Base-by-base conservation (phyloP, 2,888 invertebrate species). In the Drosophila ustulata region DNA sequence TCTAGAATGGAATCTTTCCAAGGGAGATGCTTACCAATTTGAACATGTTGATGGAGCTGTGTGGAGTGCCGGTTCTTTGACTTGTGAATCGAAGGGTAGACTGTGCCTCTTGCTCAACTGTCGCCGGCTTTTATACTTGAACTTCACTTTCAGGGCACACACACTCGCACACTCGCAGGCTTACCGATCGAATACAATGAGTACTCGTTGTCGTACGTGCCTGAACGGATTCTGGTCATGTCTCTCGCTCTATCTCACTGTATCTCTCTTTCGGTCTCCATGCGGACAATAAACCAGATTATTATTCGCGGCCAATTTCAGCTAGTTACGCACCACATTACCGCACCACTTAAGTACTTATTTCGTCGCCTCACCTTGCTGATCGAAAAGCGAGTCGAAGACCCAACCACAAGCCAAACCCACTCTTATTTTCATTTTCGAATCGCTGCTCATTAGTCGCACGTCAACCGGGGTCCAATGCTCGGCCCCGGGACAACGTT, bases 21-120 rank as follows among this genome's bases (percentile, higher is more conserved):
- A 2, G 13, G 11, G 37, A 37, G 8, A 5, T 45, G 32, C 91
- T 91, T 78, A 91, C 91, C 91, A 92, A 90, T 89, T 91, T 91
- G 90, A 89, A 92, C 91, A 91, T 91, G 73, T 91, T 91, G 89
- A 30, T 64, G 49, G 46, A 13, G 56, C 11, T 58, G 58, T 66
- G 11, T 37, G 81, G 89, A 13, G 7, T 41, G 39, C 39, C 39
- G 39, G 39, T 89, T 91, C 89, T 91, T 82, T 89, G 90, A 89
- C 90, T 90, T 82, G 80, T 86, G 84, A 18, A 18, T 81, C 79
- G 74, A 56, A 66, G 61, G 61, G 57, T 72, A 55, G 68, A 88
- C 75, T 88, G 89, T 85, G 81, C 45, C 45, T 26, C 52, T 37
- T 52, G 70, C 71, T 63, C 62, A 74, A 77, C 75, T 80, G 77